Evolutionary conservation across 2,888 invertebrate species (phyloP), one percentile per base, ranked within the genome.

Genomic region (Ectobius pallidus): DNA sequence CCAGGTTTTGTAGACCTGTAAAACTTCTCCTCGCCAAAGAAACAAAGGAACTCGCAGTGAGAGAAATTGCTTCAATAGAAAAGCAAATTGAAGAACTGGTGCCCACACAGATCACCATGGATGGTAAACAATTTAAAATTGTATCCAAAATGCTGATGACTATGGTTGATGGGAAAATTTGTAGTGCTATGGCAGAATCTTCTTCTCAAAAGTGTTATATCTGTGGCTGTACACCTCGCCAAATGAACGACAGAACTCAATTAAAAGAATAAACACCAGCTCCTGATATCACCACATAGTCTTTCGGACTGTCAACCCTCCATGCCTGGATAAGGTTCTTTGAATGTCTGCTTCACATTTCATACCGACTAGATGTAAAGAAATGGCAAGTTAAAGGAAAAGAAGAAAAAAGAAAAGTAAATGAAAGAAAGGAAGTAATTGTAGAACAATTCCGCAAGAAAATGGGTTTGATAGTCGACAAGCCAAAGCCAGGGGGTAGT

Each of bases 271-370:
- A 39, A n/a, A n/a, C 42, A 11, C 42, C 42, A 42, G 7, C 14
- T 42, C 49, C 18, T 49, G 49, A 49, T n/a, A 18, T 49, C n/a
- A n/a, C 49, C 7, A n/a, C n/a, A 14, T n/a, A 49, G 11, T 68
- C 6, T 27, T 49, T 79, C 70, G 78, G 78, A 30, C 65, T 79
- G 65, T 80, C 79, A 46, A 74, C 74, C 44, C 73, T 80, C 49
- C 80, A 80, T 77, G 77, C 79, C 1, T 80, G 80, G 79, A 80
- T 79, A 18, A 75, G 78, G 20, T 79, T 78, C 72, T 80, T 79
- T 71, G 80, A 81, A 71, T 80, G 77, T 73, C 74, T 79, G 6
- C 69, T 81, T 55, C 78, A 81, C 71, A 70, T 80, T 25, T 74
- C 78, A 14, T 80, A 80, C 74, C 78, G 22, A 16, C 32, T 62